Conservation (phyloP, 1,140 invertebrate species). For the Ips typographus region DNA sequence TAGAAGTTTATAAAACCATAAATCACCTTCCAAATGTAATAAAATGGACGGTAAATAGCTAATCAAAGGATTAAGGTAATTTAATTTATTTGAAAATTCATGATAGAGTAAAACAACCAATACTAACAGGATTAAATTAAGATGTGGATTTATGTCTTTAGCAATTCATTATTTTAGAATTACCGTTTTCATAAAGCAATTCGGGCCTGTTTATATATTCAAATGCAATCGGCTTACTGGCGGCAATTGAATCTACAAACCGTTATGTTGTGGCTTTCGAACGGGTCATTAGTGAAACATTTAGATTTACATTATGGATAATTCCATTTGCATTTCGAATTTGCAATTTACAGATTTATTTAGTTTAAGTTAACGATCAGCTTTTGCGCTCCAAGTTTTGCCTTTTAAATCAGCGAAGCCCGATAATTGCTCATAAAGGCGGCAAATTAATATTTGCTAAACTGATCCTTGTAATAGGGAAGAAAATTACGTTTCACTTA, state of each 20-base stretch:
- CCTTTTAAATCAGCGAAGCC: not conserved
- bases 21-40: too few relatives aligned
- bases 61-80: too few relatives aligned
- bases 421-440: slow-evolving; percentile 14
- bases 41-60: too few relatives aligned
- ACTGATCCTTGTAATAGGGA: slow-evolving; percentile 11
- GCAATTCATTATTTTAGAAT: not conserved
- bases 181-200: not conserved
- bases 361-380: not conserved
- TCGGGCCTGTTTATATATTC: slow-evolving; percentile 1
- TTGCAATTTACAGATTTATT: slow-evolving; percentile 10
- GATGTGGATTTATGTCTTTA: not conserved
- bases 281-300: slow-evolving; percentile 13
- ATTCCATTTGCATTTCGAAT: slow-evolving; percentile 6
- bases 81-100: too few relatives aligned
- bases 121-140: not conserved
- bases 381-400: not conserved
- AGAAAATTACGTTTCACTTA: not conserved
- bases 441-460: slow-evolving; percentile 9
- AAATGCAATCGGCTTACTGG: slow-evolving; percentile 1
- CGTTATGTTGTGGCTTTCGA: slow-evolving; percentile 5
- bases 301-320: slow-evolving; percentile 12
- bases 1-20: too few relatives aligned
- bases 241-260: slow-evolving; percentile 8
- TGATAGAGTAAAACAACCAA: too few relatives aligned